Evolutionary conservation across 2,888 invertebrate genomes (phyloP), one percentile per base, ranked within the genome.

Genomic region (Latrodectus hesperus): DNA sequence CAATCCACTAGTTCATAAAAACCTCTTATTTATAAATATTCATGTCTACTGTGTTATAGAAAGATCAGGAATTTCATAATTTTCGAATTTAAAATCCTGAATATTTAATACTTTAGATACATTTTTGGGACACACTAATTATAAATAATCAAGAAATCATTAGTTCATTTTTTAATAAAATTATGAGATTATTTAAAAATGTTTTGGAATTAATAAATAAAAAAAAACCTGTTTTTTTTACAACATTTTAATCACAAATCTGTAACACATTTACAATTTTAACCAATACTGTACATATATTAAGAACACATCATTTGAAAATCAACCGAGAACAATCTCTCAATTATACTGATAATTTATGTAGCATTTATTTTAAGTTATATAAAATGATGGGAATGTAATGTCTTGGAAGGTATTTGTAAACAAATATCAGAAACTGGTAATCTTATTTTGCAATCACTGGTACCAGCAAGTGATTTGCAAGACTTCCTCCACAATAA

Each of bases 401-500:
- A 60, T 16, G 60, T 60, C n/a, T 60, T 60, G 60, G n/a, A n/a
- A 60, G n/a, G 60, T n/a, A 60, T 60, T 60, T 60, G 14, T 16
- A 60, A 60, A 60, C 14, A 12, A 60, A 16, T 60, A 16, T 60
- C 14, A 9, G n/a, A 6, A 60, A 60, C 60, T 60, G 60, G 60
- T 60, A 12, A 11, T n/a, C n/a, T 60, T n/a, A 60, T 14, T 52
- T 72, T 52, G 38, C 22, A 14, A 74, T 87, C 87, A 87, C 87
- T 87, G 81, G 82, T 72, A 87, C 87, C 87, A 72, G 87, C 81
- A 75, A 87, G 82, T 87, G 87, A 87, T 76, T 80, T 60, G 65
- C 51, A 67, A 52, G 49, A 65, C 38, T 60, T 60, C n/a, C 10
- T 60, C n/a, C 38, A 38, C 38, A 38, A 6, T 60, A 60, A 16